Conservation (phyloP, 2,888 invertebrate species). For the Sphaerophoria taeniata region DNA sequence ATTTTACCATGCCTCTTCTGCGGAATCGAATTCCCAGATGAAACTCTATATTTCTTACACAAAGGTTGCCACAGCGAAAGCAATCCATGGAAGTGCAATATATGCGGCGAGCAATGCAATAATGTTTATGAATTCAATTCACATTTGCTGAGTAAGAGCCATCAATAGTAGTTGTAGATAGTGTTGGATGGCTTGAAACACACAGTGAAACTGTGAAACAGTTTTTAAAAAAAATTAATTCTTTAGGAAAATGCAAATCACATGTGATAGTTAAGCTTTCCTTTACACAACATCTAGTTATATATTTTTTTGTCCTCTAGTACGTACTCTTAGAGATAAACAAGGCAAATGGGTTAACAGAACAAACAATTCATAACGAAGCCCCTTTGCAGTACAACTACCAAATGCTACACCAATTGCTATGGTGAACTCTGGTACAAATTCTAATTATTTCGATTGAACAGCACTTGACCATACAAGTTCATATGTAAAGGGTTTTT, state of each 20-base stretch:
- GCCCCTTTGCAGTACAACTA: constrained; percentile 32
- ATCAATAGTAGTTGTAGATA: constrained; percentile 85
- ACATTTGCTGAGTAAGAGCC: constrained; percentile 96
- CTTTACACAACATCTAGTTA: constrained; percentile 63
- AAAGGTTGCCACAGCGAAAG: constrained; percentile 99
- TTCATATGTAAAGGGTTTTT: too few relatives aligned
- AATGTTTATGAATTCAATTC: constrained; percentile 99
- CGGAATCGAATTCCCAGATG: constrained; percentile 97
- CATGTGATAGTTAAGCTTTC: constrained; percentile 74
- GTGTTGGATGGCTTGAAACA: not conserved
- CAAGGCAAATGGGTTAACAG: constrained; percentile 40
- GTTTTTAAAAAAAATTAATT: constrained; percentile 29
- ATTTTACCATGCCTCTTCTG: constrained; percentile 94
- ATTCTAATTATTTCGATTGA: constrained; percentile 43
- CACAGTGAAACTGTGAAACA: constrained; percentile 19
- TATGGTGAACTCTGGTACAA: constrained; percentile 44
- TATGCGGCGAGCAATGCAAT: constrained; percentile 97
- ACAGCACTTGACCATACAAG: constrained; percentile 66
- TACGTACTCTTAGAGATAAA: constrained; percentile 45
- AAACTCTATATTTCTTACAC: constrained; percentile 97
- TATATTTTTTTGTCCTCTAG: constrained; percentile 45
- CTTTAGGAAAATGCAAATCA: constrained; percentile 71
- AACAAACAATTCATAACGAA: constrained; percentile 7
- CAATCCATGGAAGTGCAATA: constrained; percentile 98
- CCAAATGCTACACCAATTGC: constrained; percentile 47